Evolutionary conservation across 2,797 vertebrate genomes (phyloP).

Genomic region (Phoeniculus purpureus): DNA sequence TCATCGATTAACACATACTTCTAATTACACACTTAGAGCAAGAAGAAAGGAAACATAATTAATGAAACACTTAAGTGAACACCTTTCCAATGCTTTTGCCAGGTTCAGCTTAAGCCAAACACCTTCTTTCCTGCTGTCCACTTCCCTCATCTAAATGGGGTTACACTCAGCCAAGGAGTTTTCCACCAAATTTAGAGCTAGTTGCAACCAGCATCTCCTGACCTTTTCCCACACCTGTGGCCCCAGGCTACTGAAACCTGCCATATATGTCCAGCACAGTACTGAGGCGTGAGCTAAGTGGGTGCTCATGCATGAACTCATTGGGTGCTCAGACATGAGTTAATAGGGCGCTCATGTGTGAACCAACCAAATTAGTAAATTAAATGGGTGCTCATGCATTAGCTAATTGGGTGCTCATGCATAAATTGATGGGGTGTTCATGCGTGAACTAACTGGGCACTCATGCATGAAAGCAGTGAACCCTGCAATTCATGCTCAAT

Average conservation of each 20-base stretch:
- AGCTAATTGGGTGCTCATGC: not conserved
- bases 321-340: not conserved
- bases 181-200: not conserved
- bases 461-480: not conserved
- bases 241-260: not conserved
- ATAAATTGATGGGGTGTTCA: not conserved
- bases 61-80: not conserved
- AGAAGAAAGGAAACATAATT: not conserved
- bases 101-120: not conserved
- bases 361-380: not conserved
- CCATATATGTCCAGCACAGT: not conserved
- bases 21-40: not conserved
- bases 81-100: not conserved
- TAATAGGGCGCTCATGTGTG: not conserved
- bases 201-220: not conserved
- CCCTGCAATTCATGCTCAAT: not conserved
- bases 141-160: not conserved
- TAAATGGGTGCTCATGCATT: not conserved
- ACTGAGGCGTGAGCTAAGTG: not conserved
- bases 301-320: not conserved
- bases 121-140: not conserved
- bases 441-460: not conserved
- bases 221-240: not conserved
- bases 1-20: not conserved
- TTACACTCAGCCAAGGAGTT: not conserved